Percentiles rank a stretch among this genome's conserved stretches.
Conservation (phyloP, 1,140 invertebrate genomes). For the Fopius arisanus region DNA sequence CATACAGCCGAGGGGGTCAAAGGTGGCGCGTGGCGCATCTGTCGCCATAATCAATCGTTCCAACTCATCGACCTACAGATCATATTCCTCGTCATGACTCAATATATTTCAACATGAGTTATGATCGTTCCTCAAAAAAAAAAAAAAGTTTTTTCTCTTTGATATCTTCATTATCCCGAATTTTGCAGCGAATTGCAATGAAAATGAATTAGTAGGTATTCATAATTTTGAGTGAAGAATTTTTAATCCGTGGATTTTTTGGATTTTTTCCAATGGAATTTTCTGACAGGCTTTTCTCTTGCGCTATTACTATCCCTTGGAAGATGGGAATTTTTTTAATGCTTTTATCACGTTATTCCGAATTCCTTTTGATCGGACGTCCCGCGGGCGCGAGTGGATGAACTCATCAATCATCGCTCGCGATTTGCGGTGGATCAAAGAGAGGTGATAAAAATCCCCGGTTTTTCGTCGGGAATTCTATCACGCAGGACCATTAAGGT, state of each 20-base stretch:
- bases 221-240: too few relatives aligned
- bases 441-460: background rate
- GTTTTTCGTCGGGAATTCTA: background rate
- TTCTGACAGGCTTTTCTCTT: too few relatives aligned
- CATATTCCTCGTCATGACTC: background rate
- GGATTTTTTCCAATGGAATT: too few relatives aligned
- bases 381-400: background rate
- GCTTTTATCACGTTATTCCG: background rate
- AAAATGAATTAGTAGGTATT: too few relatives aligned
- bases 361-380: background rate
- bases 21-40: constrained; percentile 1
- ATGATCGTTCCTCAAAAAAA: background rate
- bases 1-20: background rate
- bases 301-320: background rate
- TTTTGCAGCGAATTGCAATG: too few relatives aligned
- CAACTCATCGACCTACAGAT: background rate
- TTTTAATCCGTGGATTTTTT: too few relatives aligned
- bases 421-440: background rate
- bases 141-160: too few relatives aligned
- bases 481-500: too few relatives aligned
- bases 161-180: too few relatives aligned
- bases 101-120: background rate
- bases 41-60: background rate
- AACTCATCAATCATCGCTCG: constrained; percentile 4
- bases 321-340: background rate